Conservation (phyloP, 1,140 invertebrate species). For the Tetramorium parvispinum region DNA sequence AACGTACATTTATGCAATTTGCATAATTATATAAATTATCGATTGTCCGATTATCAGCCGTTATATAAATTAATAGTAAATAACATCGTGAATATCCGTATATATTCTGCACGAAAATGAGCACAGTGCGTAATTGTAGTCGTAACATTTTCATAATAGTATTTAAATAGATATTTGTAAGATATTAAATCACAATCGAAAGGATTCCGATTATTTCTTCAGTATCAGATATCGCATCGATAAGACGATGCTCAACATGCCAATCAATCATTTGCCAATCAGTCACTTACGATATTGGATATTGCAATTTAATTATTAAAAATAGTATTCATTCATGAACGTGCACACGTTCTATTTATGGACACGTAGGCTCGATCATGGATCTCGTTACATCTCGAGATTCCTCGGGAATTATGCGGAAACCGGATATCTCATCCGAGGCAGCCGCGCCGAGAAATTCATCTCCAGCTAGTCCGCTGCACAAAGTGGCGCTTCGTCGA, state of each 20-base stretch:
- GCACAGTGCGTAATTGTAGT: not conserved
- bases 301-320: not conserved
- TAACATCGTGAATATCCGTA: not conserved
- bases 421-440: slow-evolving; percentile 65
- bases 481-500: slow-evolving; percentile 63
- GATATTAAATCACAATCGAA: not conserved
- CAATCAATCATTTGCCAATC: not conserved
- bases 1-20: slow-evolving; percentile 8
- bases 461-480: slow-evolving; percentile 58
- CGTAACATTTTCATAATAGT: not conserved
- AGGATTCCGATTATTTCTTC: not conserved
- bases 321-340: not conserved
- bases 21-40: slow-evolving; percentile 22
- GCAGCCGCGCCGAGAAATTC: slow-evolving; percentile 60
- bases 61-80: slow-evolving; percentile 20
- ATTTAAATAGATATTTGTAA: slow-evolving; percentile 15
- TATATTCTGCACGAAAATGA: not conserved
- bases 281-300: not conserved
- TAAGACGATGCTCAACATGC: not conserved
- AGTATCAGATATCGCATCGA: not conserved
- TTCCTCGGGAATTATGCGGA: slow-evolving; percentile 58
- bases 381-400: slow-evolving; percentile 57
- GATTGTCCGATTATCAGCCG: not conserved
- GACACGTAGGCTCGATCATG: slow-evolving; percentile 48
- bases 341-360: not conserved